Base-by-base conservation (phyloP, 2,113 vertebrate species). In the Coptodon rendalli region DNA sequence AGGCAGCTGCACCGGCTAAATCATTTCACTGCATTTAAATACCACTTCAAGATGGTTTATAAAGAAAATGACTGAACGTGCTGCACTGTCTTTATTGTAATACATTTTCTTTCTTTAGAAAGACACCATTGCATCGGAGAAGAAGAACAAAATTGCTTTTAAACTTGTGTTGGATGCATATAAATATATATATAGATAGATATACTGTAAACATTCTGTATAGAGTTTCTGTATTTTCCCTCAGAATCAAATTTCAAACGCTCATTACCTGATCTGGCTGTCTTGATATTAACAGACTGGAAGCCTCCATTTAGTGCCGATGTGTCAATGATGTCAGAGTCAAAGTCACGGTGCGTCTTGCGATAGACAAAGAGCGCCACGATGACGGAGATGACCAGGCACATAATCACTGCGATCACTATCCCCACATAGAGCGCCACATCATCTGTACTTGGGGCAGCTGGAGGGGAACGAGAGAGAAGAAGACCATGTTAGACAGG, bases 211-310 rank as follows among this genome's bases (percentile, higher is more conserved):
- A 31, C 6, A 76, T 76, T 76, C 24, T 50, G 16, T 48, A 48
- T 29, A 48, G 24, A 29, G 43, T 29, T 76, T 76, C 43, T 76
- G 71, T 29, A 82, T 71, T 71, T 57, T 13, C 38, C 14, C 5
- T 16, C 5, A 54, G 22, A 7, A 66, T 52, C 4, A 43, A 36
- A 66, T n/a, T 8, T 53, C 2, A 5, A 29, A 11, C 4, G 4
- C 6, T 45, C 22, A 96, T 93, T 83, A 99, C 98, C 98, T 97
- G 98, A 98, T 90, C 98, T 96, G 7, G 98, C 97, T 34, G 98
- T 98, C 94, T 99, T 99, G 94, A 99, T 98, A 86, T 97, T 99
- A 79, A 99, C 98, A 3, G 98, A 97, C 93, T 99, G 98, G 90
- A 99, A 99, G 56, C 98, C 98, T 17, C 98, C 98, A 1, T 99